A percentile compares a stretch with the other conserved stretches of the same genome.
Evolutionary conservation across 2,888 invertebrate genomes (phyloP).

Genomic region (Tachina lurida): DNA sequence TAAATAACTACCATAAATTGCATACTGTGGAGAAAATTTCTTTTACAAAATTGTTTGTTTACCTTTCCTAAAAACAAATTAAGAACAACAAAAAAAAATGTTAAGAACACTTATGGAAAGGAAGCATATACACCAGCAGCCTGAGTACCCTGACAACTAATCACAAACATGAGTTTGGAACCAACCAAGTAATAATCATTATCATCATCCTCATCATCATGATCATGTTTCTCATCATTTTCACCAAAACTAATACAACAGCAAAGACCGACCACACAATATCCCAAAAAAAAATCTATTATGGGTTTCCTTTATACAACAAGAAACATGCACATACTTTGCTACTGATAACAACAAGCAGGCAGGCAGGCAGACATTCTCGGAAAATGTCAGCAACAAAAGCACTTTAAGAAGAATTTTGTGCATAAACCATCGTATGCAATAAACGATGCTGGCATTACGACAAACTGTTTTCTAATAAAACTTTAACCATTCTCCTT

Average conservation of each 20-base stretch:
- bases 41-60: constrained; percentile 20
- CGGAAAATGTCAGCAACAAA: constrained; percentile 24
- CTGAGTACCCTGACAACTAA: constrained; percentile 51
- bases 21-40: constrained; percentile 21
- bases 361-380: not conserved
- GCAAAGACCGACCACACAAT: constrained; percentile 39
- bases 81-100: constrained; percentile 17
- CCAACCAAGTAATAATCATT: not conserved
- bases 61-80: constrained; percentile 38
- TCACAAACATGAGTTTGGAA: constrained; percentile 54
- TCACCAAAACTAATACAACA: constrained; percentile 11
- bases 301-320: constrained; percentile 42
- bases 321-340: not conserved
- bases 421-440: not conserved
- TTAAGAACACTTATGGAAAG: not conserved
- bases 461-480: not conserved
- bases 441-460: not conserved
- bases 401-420: constrained; percentile 21
- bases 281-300: constrained; percentile 37
- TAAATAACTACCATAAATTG: not conserved
- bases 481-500: no score
- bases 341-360: no score
- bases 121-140: not conserved
- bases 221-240: constrained; percentile 10
- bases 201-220: constrained; percentile 13